Evolutionary conservation across 2,797 vertebrate species (phyloP).

Genomic region (Salarias fasciatus): DNA sequence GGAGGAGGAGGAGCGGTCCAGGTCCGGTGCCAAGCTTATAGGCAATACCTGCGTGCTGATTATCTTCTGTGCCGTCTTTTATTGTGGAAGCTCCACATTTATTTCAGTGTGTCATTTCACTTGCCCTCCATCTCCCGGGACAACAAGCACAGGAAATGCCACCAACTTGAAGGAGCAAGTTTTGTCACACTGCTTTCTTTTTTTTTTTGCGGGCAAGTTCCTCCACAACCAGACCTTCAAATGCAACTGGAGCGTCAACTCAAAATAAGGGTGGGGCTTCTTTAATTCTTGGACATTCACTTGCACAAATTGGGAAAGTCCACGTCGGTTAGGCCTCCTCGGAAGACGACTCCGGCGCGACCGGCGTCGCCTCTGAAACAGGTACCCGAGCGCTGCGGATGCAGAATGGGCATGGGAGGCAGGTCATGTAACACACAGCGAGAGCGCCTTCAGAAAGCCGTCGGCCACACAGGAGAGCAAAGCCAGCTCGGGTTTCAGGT

Average conservation of each 20-base stretch:
- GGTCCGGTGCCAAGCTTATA: constrained; percentile 17
- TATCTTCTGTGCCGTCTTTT: too few relatives aligned
- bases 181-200: constrained; percentile 6
- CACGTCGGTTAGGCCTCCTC: not conserved
- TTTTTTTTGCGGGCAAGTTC: constrained; percentile 1
- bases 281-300: not conserved
- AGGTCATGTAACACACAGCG: constrained; percentile 41
- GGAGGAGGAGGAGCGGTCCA: constrained; percentile 12
- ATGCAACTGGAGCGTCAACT: too few relatives aligned
- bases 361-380: constrained; percentile 11
- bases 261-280: not conserved
- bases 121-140: constrained; percentile 6
- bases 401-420: not conserved
- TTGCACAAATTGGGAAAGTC: not conserved
- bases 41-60: too few relatives aligned
- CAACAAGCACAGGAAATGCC: constrained; percentile 6
- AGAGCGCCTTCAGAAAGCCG: constrained; percentile 16
- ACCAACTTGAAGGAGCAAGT: constrained; percentile 4
- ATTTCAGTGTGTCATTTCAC: too few relatives aligned
- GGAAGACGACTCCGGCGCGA: constrained; percentile 4
- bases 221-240: too few relatives aligned
- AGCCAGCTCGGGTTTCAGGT: constrained; percentile 60
- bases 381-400: not conserved
- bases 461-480: constrained; percentile 19
- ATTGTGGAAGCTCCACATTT: too few relatives aligned